Conservation (phyloP, 2,888 invertebrate genomes). For the Apocheima hispidaria region DNA sequence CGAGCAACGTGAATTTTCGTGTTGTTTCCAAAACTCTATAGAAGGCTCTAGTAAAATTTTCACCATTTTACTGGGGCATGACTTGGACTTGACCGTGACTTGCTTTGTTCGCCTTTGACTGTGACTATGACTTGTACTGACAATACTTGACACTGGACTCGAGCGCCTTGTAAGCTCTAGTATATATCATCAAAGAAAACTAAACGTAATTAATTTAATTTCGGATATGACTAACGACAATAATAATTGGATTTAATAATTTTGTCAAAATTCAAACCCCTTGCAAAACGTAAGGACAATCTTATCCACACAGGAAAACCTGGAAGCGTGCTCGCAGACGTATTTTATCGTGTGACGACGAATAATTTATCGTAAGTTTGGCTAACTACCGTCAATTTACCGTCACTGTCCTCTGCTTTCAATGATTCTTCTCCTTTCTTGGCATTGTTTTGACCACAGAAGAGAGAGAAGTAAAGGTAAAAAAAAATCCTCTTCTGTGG, state of each 20-base stretch:
- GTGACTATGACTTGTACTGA: too few species aligned
- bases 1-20: too few species aligned
- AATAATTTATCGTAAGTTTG: conserved; percentile 24
- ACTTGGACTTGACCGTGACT: too few species aligned
- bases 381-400: conserved; percentile 14
- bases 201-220: background rate
- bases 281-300: conserved; percentile 24
- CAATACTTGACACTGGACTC: too few species aligned
- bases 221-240: background rate
- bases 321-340: conserved; percentile 31
- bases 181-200: too few species aligned
- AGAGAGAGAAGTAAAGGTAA: too few species aligned
- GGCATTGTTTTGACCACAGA: background rate
- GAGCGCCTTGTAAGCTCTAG: too few species aligned
- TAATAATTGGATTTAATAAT: background rate
- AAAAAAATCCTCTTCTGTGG: too few species aligned
- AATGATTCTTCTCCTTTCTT: conserved; percentile 1
- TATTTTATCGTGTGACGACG: conserved; percentile 24
- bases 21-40: too few species aligned
- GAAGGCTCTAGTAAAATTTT: too few species aligned
- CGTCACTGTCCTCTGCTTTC: conserved; percentile 8
- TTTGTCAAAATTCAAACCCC: background rate
- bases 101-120: too few species aligned
- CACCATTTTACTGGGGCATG: too few species aligned
- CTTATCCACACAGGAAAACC: conserved; percentile 26